Evolutionary conservation across 2,113 vertebrate species (phyloP).

Genomic region (Ptilorrhoa leucosticta): DNA sequence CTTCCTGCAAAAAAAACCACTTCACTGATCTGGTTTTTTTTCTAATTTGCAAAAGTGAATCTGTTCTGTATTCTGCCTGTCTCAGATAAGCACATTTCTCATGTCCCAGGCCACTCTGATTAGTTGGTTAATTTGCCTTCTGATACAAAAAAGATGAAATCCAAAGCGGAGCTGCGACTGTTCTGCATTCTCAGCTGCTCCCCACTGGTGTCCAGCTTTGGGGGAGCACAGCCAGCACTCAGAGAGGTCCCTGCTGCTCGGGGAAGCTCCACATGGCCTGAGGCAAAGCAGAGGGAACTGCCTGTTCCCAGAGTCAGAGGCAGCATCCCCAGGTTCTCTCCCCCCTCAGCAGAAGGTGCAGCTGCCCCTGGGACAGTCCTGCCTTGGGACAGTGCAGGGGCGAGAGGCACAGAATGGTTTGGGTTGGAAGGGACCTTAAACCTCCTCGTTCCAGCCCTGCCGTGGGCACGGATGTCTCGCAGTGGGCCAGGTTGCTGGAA

Average conservation of each 20-base stretch:
- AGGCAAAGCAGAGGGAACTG: not conserved
- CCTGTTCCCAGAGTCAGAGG: rapidly evolving
- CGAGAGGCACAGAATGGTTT: not conserved
- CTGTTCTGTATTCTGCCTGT: not conserved
- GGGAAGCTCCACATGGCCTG: not conserved
- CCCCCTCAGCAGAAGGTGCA: not conserved
- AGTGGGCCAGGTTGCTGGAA: not conserved
- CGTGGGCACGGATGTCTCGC: not conserved
- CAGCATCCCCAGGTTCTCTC: not conserved
- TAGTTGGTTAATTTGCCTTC: not conserved
- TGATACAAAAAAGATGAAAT: not conserved
- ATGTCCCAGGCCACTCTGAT: not conserved
- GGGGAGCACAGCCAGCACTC: not conserved
- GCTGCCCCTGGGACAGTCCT: not conserved
- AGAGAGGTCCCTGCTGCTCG: not conserved
- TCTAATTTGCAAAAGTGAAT: not conserved
- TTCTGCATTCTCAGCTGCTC: not conserved
- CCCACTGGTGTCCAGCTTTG: not conserved
- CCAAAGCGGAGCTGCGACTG: rapidly evolving
- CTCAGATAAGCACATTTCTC: not conserved
- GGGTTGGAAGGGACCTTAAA: not conserved
- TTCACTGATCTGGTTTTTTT: not conserved
- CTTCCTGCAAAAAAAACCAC: not conserved
- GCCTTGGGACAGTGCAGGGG: not conserved
- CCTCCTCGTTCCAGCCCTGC: not conserved